phyloP scores from a whole-genome alignment of 1,140 invertebrate genomes.

The Centruroides sculpturatus region DNA sequence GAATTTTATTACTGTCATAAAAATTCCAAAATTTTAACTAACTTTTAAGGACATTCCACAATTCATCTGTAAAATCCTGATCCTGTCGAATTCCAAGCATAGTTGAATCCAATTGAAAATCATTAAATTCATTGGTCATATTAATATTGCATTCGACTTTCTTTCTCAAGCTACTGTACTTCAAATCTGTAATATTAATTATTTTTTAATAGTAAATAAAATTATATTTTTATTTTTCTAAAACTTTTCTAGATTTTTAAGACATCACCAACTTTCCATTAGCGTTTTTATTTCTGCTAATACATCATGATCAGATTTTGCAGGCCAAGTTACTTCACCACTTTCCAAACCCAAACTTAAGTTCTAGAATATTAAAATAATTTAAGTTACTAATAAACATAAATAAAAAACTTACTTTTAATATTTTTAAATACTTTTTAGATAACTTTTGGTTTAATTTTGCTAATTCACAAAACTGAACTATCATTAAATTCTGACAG shows the following conservation, averaged over 20 bases:
- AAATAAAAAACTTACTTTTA: no score
- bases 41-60: slow-evolving; percentile 4
- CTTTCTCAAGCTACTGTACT: background rate
- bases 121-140: background rate
- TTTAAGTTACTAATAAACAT: no score
- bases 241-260: background rate
- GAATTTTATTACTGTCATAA: background rate
- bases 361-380: no score
- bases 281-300: background rate
- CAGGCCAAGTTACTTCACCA: no score
- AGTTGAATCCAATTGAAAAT: background rate
- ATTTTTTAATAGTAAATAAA: background rate
- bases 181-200: background rate
- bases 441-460: no score
- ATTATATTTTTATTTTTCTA: no score
- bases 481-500: no score
- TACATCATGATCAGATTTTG: background rate
- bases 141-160: background rate
- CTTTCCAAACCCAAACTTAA: no score
- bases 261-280: background rate
- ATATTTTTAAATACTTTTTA: no score
- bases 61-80: slow-evolving; percentile 3
- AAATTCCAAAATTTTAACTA: background rate
- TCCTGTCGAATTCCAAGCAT: background rate
- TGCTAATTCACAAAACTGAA: no score